A percentile compares a stretch with the other conserved stretches of the same genome.
Conservation (phyloP, 2,113 vertebrate species). For the Natator depressus region DNA sequence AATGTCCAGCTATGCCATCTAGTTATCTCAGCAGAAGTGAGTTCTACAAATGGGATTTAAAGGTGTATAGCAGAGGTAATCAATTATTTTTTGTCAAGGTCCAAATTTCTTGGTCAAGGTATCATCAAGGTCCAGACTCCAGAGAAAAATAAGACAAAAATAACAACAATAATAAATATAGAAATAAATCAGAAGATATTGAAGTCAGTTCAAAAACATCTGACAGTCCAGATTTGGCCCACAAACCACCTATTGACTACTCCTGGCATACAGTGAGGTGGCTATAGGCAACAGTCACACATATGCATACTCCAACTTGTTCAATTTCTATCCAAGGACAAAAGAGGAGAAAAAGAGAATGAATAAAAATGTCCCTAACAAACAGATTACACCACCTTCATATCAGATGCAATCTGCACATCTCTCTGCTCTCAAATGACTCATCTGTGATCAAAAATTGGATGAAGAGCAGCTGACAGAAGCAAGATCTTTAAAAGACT, state of each 20-base stretch:
- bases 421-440: not conserved
- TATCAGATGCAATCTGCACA: not conserved
- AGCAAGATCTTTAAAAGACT: constrained; percentile 9
- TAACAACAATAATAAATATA: not conserved
- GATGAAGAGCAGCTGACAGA: not conserved
- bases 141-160: not conserved
- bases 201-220: not conserved
- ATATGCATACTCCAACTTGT: not conserved
- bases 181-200: not conserved
- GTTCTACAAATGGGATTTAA: not conserved
- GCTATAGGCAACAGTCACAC: not conserved
- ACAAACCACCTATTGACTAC: not conserved
- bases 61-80: not conserved
- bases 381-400: constrained; percentile 13
- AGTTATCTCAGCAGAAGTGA: constrained; percentile 3
- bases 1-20: not conserved
- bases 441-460: not conserved
- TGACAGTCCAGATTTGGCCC: not conserved
- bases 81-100: not conserved
- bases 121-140: not conserved
- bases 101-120: not conserved
- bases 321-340: not conserved
- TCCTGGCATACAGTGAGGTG: not conserved
- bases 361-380: not conserved
- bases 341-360: not conserved